Evolutionary conservation across 2,113 vertebrate genomes (phyloP).

Genomic region (Perca schrenkii): DNA sequence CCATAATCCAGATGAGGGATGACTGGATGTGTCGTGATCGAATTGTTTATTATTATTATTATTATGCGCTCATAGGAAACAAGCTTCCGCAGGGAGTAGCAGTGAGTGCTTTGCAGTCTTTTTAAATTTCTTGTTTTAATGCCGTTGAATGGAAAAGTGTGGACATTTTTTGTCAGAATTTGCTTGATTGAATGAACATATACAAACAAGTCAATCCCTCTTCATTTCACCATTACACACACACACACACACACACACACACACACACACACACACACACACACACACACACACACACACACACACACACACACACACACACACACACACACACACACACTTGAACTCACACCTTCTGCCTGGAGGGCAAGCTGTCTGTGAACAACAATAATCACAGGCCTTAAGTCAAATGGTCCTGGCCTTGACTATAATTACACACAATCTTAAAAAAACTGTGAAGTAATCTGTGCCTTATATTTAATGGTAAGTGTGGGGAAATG

Average conservation of each 20-base stretch:
- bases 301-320: too few species aligned
- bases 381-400: constrained; percentile 62
- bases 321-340: neutral
- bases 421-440: constrained; percentile 47
- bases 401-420: constrained; percentile 45
- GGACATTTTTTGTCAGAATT: too few species aligned
- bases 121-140: neutral
- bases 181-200: neutral
- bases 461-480: constrained; percentile 58
- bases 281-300: too few species aligned
- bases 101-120: neutral
- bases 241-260: neutral
- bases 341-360: too few species aligned
- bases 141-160: too few species aligned
- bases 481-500: constrained; percentile 52
- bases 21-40: neutral
- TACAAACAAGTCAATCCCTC: neutral
- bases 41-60: neutral
- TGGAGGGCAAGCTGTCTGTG: constrained; percentile 18
- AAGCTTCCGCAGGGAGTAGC: neutral
- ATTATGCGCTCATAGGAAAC: neutral
- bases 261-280: too few species aligned
- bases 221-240: neutral
- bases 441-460: constrained; percentile 50
- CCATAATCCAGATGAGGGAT: neutral